phyloP scores from a whole-genome alignment of 2,113 vertebrate species.

The Rhea pennata region DNA sequence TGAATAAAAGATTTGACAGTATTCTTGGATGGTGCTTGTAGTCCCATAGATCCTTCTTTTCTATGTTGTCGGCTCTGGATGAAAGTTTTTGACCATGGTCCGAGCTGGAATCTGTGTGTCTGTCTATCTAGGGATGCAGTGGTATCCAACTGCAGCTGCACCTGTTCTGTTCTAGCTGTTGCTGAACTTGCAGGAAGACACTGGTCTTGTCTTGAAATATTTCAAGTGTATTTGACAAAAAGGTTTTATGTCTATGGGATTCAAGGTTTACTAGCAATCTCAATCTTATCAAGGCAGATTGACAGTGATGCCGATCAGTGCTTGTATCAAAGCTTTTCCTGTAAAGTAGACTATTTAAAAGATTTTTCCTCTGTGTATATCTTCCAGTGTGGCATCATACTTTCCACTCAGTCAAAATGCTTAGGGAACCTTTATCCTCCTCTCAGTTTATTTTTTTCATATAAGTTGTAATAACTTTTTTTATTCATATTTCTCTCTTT shows the following conservation, averaged over 20 bases:
- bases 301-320: not conserved
- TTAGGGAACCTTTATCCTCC: not conserved
- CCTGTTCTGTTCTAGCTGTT: not conserved
- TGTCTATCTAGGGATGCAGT: not conserved
- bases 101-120: not conserved
- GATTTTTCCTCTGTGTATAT: not conserved
- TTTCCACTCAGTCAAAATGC: not conserved
- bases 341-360: not conserved
- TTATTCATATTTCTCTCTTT: not conserved
- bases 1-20: not conserved
- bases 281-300: not conserved
- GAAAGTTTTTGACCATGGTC: not conserved
- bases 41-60: not conserved
- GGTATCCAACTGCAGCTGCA: accelerated
- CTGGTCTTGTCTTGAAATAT: not conserved
- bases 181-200: not conserved
- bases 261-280: not conserved
- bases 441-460: not conserved
- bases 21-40: not conserved
- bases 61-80: not conserved
- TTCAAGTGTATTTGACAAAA: not conserved
- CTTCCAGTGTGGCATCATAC: not conserved
- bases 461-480: not conserved
- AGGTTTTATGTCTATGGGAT: not conserved
- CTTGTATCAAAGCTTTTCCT: not conserved